Percentiles rank a stretch among this genome's conserved stretches.
These are phyloP conservation scores for Amiota communis DNA, from an alignment of 2,888 invertebrate species.

Conservation along the genomic window DNA sequence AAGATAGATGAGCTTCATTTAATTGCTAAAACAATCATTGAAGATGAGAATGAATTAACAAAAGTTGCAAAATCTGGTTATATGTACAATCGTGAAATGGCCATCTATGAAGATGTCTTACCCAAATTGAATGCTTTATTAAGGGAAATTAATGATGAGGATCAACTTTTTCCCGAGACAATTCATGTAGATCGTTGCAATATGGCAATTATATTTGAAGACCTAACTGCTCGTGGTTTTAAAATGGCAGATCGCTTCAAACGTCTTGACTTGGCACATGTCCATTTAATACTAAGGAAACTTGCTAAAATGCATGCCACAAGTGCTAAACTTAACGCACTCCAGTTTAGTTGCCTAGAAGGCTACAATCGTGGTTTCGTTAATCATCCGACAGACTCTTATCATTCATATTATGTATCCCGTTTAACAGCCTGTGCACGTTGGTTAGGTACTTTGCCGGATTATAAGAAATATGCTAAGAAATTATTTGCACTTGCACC, in stretches of 20 bases:
- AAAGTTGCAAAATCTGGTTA: slow-evolving; percentile 54
- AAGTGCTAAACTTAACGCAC: slow-evolving; percentile 72
- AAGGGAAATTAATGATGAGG: slow-evolving; percentile 49
- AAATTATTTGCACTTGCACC: slow-evolving; percentile 56
- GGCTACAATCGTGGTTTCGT: slow-evolving; percentile 65
- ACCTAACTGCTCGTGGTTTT: slow-evolving; percentile 55
- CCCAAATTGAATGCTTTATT: slow-evolving; percentile 58
- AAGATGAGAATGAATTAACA: slow-evolving; percentile 56
- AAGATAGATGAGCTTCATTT: slow-evolving; percentile 39
- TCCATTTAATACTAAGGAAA: slow-evolving; percentile 68
- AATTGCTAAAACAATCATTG: slow-evolving; percentile 62
- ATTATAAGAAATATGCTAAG: slow-evolving; percentile 50
- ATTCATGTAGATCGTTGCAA: slow-evolving; percentile 58
- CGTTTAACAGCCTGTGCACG: slow-evolving; percentile 57
- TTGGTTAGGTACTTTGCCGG: slow-evolving; percentile 53
- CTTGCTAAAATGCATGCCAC: slow-evolving; percentile 74
- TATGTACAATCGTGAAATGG: slow-evolving; percentile 63
- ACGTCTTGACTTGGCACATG: slow-evolving; percentile 71
- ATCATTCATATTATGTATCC: slow-evolving; percentile 58
- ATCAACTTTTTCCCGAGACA: slow-evolving; percentile 60
- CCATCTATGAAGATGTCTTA: slow-evolving; percentile 61
- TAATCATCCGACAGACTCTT: slow-evolving; percentile 63
- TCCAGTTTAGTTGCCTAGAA: slow-evolving; percentile 48
- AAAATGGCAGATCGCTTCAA: slow-evolving; percentile 58
- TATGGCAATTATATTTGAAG: slow-evolving; percentile 65